Percentiles rank a stretch among this genome's conserved stretches.
Conservation (phyloP, 2,797 vertebrate species). For the Macropus fuliginosus region DNA sequence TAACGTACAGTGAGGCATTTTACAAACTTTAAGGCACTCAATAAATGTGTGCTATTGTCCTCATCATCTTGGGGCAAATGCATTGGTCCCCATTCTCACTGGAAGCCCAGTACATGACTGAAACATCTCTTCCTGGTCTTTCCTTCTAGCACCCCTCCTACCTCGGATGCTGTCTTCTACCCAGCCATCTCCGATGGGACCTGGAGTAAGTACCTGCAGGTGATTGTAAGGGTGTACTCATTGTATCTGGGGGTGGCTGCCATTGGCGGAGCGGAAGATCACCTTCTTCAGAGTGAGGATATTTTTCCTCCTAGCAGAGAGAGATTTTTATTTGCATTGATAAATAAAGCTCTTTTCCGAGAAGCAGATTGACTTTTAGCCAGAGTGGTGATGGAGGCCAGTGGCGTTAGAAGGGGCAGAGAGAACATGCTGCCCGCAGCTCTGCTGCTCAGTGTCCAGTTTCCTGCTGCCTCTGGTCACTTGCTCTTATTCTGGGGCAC, state of each 20-base stretch:
- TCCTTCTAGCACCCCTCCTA: conserved; percentile 22
- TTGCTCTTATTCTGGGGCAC: fast-evolving
- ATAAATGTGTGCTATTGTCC: background rate
- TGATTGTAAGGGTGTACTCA: fast-evolving
- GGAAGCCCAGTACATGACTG: background rate
- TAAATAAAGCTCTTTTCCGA: background rate
- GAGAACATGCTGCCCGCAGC: fast-evolving
- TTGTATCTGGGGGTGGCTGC: no score
- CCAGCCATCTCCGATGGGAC: conserved; percentile 87
- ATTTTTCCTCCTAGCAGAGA: background rate
- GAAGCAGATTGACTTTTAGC: fast-evolving
- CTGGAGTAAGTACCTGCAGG: conserved; percentile 88
- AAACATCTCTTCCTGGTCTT: fast-evolving
- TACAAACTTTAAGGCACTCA: background rate
- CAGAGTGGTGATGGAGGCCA: background rate
- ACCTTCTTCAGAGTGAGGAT: background rate
- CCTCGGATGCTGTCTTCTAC: conserved; percentile 57
- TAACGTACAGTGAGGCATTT: background rate
- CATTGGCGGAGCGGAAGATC: background rate
- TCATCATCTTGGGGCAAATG: background rate
- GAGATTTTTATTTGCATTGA: background rate
- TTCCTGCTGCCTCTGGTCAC: no score
- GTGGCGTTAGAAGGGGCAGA: fast-evolving
- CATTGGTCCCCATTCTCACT: background rate
- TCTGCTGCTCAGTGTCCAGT: fast-evolving